Evolutionary conservation across 1,140 invertebrate species (phyloP), one percentile per base, ranked within the genome.

Genomic region (Drosophila prosaltans): DNA sequence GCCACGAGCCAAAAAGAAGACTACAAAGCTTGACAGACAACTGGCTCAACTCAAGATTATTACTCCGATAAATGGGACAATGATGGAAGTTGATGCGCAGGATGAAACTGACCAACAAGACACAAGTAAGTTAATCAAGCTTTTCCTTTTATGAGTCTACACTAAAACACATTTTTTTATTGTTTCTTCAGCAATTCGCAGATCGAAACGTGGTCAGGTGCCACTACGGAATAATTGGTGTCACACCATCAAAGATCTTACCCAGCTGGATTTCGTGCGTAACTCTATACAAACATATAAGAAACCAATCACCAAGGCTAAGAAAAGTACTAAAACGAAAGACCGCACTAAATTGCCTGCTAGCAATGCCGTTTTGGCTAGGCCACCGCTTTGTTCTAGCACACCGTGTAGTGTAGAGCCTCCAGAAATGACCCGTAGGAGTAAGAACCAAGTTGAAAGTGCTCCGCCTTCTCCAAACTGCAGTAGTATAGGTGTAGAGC

Each of bases 121-220:
- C 11, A 40, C 72, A 39, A 60, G 81, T 84, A 60, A 85, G 75
- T 59, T 2, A 51, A 9, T 10, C 3, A 1, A 6, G 7, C 45
- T 0, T 8, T 51, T 11, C 8, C 8, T 0, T 51, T 51, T 8
- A 26, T 1, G 3, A 26, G 8, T 21, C 8, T 6, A 8, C 2
- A 8, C 2, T 51, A 26, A 51, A 26, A 8, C 24, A 10, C 43
- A 5, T 10, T 10, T 54, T 43, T 4, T 10, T 39, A 54, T 21
- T 32, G 7, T 1, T 48, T 48, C 16, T 45, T 57, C 16, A 48
- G 76, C 41, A 11, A 39, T 81, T 58, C 85, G 90, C 26, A 64
- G 76, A 63, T 91, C 90, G 9, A 78, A 67, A 26, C 80, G 90
- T 32, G 90, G 90, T 3, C 90, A 81, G 0, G 63, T 88, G 0